Evolutionary conservation across 2,113 vertebrate genomes (phyloP).

Genomic region (Myrmophylax atrothorax): DNA sequence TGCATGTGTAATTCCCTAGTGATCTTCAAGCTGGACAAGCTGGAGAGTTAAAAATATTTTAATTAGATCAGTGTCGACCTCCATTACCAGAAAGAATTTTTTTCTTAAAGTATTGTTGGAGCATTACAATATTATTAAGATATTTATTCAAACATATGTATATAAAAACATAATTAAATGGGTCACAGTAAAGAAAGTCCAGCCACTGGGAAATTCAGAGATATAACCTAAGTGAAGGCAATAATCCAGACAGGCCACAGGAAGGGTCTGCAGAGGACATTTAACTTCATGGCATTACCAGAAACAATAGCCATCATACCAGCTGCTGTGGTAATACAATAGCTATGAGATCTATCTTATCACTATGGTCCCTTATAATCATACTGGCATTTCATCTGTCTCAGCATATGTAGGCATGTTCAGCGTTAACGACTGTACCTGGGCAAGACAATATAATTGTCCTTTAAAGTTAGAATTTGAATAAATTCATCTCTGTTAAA

Average conservation of each 20-base stretch:
- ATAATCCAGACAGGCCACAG: not conserved
- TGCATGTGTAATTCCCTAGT: not conserved
- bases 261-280: not conserved
- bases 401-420: not conserved
- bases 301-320: not conserved
- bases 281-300: not conserved
- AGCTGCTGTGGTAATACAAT: not conserved
- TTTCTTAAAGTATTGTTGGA: not conserved
- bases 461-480: not conserved
- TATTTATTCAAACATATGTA: not conserved
- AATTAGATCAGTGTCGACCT: not conserved
- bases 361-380: not conserved
- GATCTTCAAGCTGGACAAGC: not conserved
- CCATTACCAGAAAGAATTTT: not conserved
- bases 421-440: not conserved
- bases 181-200: not conserved
- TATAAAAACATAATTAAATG: not conserved
- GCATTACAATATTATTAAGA: not conserved
- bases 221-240: not conserved
- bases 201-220: not conserved
- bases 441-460: not conserved
- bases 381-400: not conserved
- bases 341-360: not conserved
- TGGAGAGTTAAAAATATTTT: not conserved
- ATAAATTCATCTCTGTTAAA: not conserved